Base-by-base conservation (phyloP, 1,140 invertebrate genomes). In the Drosophila mauritiana region DNA sequence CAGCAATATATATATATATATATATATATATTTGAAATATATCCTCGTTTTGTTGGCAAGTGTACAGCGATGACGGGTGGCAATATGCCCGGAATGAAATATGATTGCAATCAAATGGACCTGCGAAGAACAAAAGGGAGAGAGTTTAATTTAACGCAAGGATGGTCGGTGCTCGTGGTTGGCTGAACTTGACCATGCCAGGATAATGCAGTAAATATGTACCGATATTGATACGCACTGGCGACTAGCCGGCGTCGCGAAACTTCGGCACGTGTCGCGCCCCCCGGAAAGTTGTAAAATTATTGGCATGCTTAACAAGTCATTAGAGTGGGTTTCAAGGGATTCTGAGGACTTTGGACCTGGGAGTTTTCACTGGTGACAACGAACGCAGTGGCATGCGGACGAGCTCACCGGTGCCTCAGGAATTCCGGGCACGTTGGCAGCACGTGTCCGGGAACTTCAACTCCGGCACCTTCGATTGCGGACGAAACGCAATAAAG, bases 61-160 rank as follows among this genome's bases (percentile, higher is more conserved):
- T 83, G 74, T 73, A 36, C 0, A 31, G 22, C 25, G 10, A 36
- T 64, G 48, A 55, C 43, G 43, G 43, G 64, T 55, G 49, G 69
- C 68, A 75, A 64, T 76, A 80, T 67, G 34, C 39, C 55, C 45
- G 39, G 39, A 64, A 75, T 84, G 80, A 88, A 88, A 78, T 80
- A 88, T 89, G 80, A 83, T 58, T 78, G 54, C 77, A 75, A 78
- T 72, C 49, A 56, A 63, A 68, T 56, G 22, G 37, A 57, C 40
- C 49, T 58, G 31, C 17, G 22, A 40, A 56, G 48, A 48, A 45
- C 20, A 39, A 48, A 57, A 52, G 48, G 65, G 88, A 46, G 17
- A 73, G 81, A 89, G 76, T 89, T 91, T 92, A 92, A 92, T 92
- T 92, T 92, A 91, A 92, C 91, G 91, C 90, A 70, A 92, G 72